Base-by-base conservation (phyloP, 1,140 invertebrate genomes). In the Cryptotermes secundus region DNA sequence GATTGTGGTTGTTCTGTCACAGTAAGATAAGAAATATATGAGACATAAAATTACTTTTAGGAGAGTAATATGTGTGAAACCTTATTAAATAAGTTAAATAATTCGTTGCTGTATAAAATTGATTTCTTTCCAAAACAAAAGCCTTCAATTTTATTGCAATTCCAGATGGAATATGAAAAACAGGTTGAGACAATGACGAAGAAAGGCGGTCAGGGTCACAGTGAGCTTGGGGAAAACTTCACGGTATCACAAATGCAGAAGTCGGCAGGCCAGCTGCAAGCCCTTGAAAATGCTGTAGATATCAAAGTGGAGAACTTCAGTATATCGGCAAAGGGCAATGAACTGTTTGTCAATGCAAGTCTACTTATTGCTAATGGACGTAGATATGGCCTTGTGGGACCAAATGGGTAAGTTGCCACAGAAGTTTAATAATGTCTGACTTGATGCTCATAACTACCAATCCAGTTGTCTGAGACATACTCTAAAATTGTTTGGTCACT, bases 261-360 rank as follows among this genome's bases (percentile, higher is more conserved):
- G 90, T 94, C 95, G 84, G 93, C 94, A 34, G 95, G 96, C 87
- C 95, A 97, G 86, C 93, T 95, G 87, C 94, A 94, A 53, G 94
- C 97, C 35, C 87, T 99, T 82, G 98, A 99, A 88, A 96, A 98
- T 90, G 97, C 98, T 7, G 95, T 99, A 34, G 98, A 99, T 90
- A 99, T 99, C 38, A 99, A 99, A 92, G 95, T 93, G 35, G 99
- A 99, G 88, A 99, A 98, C 90, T 99, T 99, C 88, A 98, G 97
- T 84, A 99, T 99, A 86, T 95, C 97, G 35, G 99, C 99, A 0
- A 97, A 97, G 89, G 99, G 99, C 59, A 99, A 99, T 88, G 97
- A 99, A 89, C 90, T 99, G 34, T 99, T 99, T 90, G 95, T 98
- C 22, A 99, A 99, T 91, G 99, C 99, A 1, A 97, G 94, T 90